Evolutionary conservation across 2,797 vertebrate species (phyloP).

Genomic region (Sebastiscus tertius): DNA sequence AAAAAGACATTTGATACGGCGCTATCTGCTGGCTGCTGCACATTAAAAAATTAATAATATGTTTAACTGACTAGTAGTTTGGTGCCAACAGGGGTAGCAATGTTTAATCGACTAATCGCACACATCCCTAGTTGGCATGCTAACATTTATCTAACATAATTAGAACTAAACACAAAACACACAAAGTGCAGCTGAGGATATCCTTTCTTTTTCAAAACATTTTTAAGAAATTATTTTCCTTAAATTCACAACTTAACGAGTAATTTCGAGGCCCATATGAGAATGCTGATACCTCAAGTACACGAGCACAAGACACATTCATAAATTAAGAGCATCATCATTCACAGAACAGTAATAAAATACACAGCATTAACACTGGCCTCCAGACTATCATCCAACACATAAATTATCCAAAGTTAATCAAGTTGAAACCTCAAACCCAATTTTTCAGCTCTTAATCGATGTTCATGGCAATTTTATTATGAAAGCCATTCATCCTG

Average conservation of each 20-base stretch:
- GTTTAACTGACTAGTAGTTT: neutral
- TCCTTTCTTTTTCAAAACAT: neutral
- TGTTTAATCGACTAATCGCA: accelerated
- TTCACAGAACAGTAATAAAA: slow-evolving; percentile 31
- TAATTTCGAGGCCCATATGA: neutral
- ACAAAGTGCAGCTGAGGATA: neutral
- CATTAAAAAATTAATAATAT: neutral
- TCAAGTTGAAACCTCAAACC: slow-evolving; percentile 44
- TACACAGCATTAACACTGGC: slow-evolving; percentile 23
- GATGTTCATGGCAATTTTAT: slow-evolving; percentile 53
- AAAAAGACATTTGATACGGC: no score
- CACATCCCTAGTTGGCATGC: neutral
- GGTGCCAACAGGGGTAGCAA: accelerated
- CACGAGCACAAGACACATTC: slow-evolving; percentile 15
- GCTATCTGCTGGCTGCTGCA: neutral
- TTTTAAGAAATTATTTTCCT: neutral
- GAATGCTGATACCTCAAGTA: slow-evolving; percentile 11
- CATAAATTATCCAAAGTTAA: slow-evolving; percentile 50
- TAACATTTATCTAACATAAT: no score
- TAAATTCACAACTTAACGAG: neutral
- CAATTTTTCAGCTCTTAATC: slow-evolving; percentile 48
- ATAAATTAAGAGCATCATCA: slow-evolving; percentile 35
- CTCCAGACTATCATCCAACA: slow-evolving; percentile 28
- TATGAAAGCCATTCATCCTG: slow-evolving; percentile 40
- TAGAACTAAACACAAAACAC: neutral